phyloP scores from a whole-genome alignment of 2,113 vertebrate genomes.

The Argyrosomus japonicus region DNA sequence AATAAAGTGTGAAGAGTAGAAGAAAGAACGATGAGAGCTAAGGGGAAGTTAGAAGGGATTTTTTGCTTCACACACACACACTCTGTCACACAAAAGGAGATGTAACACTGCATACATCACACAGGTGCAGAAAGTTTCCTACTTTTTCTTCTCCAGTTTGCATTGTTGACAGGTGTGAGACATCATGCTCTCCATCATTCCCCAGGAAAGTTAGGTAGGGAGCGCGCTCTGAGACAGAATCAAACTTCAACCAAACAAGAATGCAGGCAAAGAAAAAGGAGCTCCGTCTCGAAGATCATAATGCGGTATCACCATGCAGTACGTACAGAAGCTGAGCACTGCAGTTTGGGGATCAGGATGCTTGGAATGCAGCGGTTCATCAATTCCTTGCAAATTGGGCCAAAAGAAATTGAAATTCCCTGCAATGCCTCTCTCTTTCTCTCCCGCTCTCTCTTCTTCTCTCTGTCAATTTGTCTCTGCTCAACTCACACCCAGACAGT shows the following conservation, averaged over 20 bases:
- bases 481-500: constrained; percentile 27
- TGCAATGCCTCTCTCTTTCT: constrained; percentile 20
- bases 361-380: constrained; percentile 69
- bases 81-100: constrained; percentile 7
- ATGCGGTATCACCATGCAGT: constrained; percentile 60
- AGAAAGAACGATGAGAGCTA: neutral
- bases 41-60: neutral
- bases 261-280: constrained; percentile 35
- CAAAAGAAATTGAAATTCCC: constrained; percentile 77
- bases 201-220: constrained; percentile 27
- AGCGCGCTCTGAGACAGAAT: constrained; percentile 24
- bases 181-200: constrained; percentile 34
- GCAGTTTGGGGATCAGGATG: constrained; percentile 71
- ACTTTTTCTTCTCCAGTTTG: constrained; percentile 25
- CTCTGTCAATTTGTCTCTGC: constrained; percentile 48
- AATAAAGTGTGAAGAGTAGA: neutral
- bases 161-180: constrained; percentile 41
- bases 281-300: constrained; percentile 47
- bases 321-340: constrained; percentile 65
- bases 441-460: neutral
- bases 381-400: constrained; percentile 76
- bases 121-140: constrained; percentile 35
- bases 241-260: constrained; percentile 43
- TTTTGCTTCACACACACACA: neutral
- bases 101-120: constrained; percentile 28